Conservation (phyloP, 1,140 invertebrate species). For the Drosophila cardini region DNA sequence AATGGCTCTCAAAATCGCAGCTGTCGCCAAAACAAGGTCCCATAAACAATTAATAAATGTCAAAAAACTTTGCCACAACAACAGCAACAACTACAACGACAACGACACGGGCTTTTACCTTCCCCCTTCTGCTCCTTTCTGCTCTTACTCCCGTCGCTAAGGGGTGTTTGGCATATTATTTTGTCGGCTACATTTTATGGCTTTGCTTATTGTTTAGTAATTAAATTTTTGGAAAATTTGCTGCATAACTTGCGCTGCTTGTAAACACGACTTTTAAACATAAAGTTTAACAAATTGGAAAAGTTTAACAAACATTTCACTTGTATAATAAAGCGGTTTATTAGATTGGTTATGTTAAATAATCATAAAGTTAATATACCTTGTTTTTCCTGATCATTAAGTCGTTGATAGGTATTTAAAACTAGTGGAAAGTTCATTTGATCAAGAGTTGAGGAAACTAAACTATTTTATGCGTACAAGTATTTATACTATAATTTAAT, state of each 20-base stretch:
- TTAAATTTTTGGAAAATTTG: conserved; percentile 51
- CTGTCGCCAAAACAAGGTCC: conserved; percentile 60
- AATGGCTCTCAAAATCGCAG: conserved; percentile 60
- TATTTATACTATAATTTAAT: no score
- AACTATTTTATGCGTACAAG: no score
- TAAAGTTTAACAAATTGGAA: conserved; percentile 49
- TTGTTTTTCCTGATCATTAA: neutral
- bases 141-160: neutral
- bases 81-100: conserved; percentile 13
- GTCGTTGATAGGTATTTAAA: neutral
- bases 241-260: conserved; percentile 48
- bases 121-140: conserved; percentile 10
- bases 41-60: conserved; percentile 83
- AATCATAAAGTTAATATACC: neutral
- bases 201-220: conserved; percentile 60
- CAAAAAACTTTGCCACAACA: conserved; percentile 73
- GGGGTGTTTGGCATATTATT: conserved; percentile 51
- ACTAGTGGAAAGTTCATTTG: neutral
- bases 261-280: conserved; percentile 73
- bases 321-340: conserved; percentile 11
- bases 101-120: conserved; percentile 3
- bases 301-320: conserved; percentile 45
- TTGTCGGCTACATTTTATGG: conserved; percentile 57
- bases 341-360: conserved; percentile 2
- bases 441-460: no score